Evolutionary conservation across 2,888 invertebrate species (phyloP), one percentile per base, ranked within the genome.

Genomic region (Aplocera efformata): DNA sequence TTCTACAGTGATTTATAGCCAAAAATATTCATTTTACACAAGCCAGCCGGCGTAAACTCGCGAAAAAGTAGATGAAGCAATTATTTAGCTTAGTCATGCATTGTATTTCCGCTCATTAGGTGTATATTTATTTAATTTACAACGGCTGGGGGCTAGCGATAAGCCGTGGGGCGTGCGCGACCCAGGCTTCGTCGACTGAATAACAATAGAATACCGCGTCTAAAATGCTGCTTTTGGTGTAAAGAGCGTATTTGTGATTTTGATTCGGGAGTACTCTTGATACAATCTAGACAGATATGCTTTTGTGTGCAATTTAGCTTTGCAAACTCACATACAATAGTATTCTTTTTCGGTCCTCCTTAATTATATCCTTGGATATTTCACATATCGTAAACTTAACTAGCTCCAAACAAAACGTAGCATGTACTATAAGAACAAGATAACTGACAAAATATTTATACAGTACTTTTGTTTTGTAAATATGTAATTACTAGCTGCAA

Each of bases 121-220:
- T 81, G 83, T 83, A 80, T 85, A 85, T 86, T 86, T 86, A 86
- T 86, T 86, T 86, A 85, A 88, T 88, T 86, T 85, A 84, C 84
- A 82, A 77, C 76, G 83, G 76, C 85, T 86, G 86, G 77, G 78
- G 72, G 70, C 67, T 62, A 72, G 70, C 83, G 86, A 88, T 88
- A 88, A 86, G 88, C 85, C 74, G 66, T 56, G 77, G 69, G 69
- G 85, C 83, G 85, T 80, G 85, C 77, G 78, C 80, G 77, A 62
- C 71, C 66, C 63, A 67, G 74, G 69, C 79, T 67, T 59, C 80
- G 78, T 63, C 69, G 68, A 69, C 82, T 80, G 88, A 88, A 88
- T 88, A 86, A 84, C 84, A 88, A 88, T 88, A 79, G 74, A 72
- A 68, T 63, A 59, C 63, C 65, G 64, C 57, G 58, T 58, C 77